These are phyloP conservation scores for Perccottus glenii DNA, from an alignment of 2,113 vertebrate genomes.

Conservation along the genomic window DNA sequence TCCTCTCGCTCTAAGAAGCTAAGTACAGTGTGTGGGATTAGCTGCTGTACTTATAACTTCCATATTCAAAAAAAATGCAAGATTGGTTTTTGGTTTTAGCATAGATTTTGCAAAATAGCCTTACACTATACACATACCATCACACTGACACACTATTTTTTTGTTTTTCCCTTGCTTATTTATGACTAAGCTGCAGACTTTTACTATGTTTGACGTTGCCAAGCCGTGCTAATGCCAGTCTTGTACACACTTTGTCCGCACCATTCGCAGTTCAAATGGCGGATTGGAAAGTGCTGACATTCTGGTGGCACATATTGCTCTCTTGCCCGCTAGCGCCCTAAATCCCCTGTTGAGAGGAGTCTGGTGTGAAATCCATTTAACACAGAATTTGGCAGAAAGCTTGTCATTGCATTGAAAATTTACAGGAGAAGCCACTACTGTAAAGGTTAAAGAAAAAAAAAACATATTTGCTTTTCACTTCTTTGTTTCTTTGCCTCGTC, in stretches of 20 bases:
- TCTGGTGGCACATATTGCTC: slow-evolving; percentile 61
- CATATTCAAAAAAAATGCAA: slow-evolving; percentile 40
- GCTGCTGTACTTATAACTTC: slow-evolving; percentile 57
- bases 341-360: slow-evolving; percentile 68
- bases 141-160: slow-evolving; percentile 5
- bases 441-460: slow-evolving; percentile 18
- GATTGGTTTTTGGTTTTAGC: slow-evolving; percentile 32
- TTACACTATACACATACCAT: slow-evolving; percentile 1
- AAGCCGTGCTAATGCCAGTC: slow-evolving; percentile 23
- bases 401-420: slow-evolving; percentile 69
- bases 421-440: slow-evolving; percentile 41
- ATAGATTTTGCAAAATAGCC: slow-evolving; percentile 33
- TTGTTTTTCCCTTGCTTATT: slow-evolving; percentile 7
- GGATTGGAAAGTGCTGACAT: slow-evolving; percentile 71
- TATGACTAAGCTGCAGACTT: slow-evolving; percentile 7
- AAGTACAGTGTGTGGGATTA: slow-evolving; percentile 56
- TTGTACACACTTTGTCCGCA: slow-evolving; percentile 30
- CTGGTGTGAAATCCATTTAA: slow-evolving; percentile 76
- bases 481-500: slow-evolving; percentile 26
- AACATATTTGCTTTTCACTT: slow-evolving; percentile 17
- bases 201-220: slow-evolving; percentile 6
- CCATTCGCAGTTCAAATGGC: slow-evolving; percentile 49
- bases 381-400: slow-evolving; percentile 64
- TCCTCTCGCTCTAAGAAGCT: slow-evolving; percentile 35
- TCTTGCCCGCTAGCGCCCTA: slow-evolving; percentile 56